Conservation (phyloP, 2,113 vertebrate species). For the Pseudorasbora parva region DNA sequence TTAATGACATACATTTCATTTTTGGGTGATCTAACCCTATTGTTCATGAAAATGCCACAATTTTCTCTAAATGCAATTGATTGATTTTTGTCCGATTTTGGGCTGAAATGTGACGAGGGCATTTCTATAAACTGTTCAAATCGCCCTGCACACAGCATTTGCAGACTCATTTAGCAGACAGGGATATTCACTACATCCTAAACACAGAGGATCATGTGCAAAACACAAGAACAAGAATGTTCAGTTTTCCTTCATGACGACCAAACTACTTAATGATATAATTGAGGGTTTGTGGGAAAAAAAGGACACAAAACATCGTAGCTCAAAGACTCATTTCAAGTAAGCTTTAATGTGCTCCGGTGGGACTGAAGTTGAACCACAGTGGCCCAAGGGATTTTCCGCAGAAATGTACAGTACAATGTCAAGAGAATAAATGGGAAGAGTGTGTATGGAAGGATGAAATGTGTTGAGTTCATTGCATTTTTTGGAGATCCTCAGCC, state of each 20-base stretch:
- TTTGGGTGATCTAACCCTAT: too few species aligned
- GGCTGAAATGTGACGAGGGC: background rate
- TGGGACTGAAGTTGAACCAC: constrained; percentile 72
- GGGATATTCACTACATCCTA: background rate
- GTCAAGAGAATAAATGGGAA: constrained; percentile 28
- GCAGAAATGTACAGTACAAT: constrained; percentile 66
- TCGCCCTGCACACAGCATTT: background rate
- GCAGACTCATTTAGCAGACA: background rate
- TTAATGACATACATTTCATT: too few species aligned
- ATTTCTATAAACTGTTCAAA: too few species aligned
- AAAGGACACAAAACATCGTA: constrained; percentile 40
- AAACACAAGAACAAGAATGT: background rate
- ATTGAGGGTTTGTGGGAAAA: background rate
- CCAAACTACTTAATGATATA: background rate
- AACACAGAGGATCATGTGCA: background rate
- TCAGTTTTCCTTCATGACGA: background rate
- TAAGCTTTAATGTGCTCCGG: constrained; percentile 90
- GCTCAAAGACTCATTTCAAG: constrained; percentile 76
- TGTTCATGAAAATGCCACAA: background rate
- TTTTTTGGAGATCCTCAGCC: constrained; percentile 39
- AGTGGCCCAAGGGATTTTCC: constrained; percentile 77
- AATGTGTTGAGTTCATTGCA: constrained; percentile 26
- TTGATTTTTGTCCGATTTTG: background rate
- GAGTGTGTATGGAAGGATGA: background rate
- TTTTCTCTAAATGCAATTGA: background rate